Conservation (phyloP, 2,888 invertebrate genomes). For the Alcis repandata region DNA sequence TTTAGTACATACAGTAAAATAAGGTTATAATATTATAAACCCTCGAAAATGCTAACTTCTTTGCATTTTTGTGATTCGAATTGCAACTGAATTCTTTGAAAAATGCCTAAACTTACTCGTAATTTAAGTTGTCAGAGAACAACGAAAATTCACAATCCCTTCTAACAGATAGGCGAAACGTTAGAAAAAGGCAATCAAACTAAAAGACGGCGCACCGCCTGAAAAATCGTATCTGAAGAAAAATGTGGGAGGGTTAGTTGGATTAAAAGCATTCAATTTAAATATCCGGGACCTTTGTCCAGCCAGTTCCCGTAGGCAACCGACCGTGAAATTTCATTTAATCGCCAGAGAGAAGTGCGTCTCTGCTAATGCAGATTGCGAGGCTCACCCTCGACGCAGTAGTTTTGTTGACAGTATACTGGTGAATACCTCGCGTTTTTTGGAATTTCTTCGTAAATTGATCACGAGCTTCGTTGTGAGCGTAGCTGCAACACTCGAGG, state of each 20-base stretch:
- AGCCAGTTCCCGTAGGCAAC: conserved; percentile 77
- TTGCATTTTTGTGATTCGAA: too few species aligned
- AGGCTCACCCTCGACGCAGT: conserved; percentile 63
- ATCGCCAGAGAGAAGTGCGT: conserved; percentile 83
- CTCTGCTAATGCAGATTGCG: conserved; percentile 84
- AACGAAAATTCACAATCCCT: conserved; percentile 9
- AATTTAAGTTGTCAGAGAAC: not conserved
- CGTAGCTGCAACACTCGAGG: not conserved
- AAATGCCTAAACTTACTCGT: not conserved
- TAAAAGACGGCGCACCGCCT: conserved; percentile 50
- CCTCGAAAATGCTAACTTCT: too few species aligned
- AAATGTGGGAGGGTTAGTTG: conserved; percentile 66
- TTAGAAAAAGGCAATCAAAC: conserved; percentile 44
- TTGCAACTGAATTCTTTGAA: not conserved
- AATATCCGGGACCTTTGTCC: conserved; percentile 82
- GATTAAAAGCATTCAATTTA: conserved; percentile 82
- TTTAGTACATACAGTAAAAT: too few species aligned
- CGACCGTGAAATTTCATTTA: conserved; percentile 85
- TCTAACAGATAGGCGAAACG: conserved; percentile 25
- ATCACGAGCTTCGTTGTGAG: not conserved
- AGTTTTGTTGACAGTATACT: conserved; percentile 21
- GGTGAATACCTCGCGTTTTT: not conserved
- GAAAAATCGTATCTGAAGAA: conserved; percentile 59
- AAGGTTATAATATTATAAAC: too few species aligned
- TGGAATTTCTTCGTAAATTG: not conserved